Conservation (phyloP, 2,888 invertebrate genomes). For the Orthosia cruda region DNA sequence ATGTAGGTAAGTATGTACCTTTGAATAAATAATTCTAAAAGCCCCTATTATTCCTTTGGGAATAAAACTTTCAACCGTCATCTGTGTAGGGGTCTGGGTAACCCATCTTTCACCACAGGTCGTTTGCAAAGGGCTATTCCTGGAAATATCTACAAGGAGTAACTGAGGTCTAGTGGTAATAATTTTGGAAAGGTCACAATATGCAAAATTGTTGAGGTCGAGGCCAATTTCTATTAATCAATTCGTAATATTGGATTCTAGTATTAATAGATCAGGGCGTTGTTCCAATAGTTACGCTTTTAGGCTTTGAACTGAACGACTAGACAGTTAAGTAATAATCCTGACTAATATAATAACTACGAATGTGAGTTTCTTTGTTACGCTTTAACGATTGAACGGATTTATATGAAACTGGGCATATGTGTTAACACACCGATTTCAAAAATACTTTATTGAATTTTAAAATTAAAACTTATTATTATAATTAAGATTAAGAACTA, state of each 20-base stretch:
- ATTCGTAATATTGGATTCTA: constrained; percentile 1
- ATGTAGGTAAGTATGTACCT: too few species aligned
- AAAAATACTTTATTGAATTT: too few species aligned
- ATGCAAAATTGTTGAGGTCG: not conserved
- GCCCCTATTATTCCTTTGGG: not conserved
- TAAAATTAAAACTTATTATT: too few species aligned
- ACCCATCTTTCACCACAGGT: not conserved
- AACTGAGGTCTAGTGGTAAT: not conserved
- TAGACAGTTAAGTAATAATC: not conserved
- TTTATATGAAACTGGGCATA: too few species aligned
- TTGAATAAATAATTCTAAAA: not conserved
- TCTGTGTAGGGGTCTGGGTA: not conserved
- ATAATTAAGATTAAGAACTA: too few species aligned
- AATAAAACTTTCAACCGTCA: not conserved
- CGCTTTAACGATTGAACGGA: too few species aligned
- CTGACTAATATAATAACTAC: not conserved
- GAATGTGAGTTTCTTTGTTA: too few species aligned
- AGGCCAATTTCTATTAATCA: not conserved
- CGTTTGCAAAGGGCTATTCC: not conserved
- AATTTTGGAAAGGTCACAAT: not conserved
- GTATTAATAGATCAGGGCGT: not conserved
- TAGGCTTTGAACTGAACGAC: not conserved
- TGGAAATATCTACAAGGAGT: not conserved
- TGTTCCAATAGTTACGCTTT: not conserved
- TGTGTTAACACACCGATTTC: too few species aligned